Evolutionary conservation across 2,113 vertebrate genomes (phyloP), one percentile per base, ranked within the genome.

Genomic region (Siniperca knerii): DNA sequence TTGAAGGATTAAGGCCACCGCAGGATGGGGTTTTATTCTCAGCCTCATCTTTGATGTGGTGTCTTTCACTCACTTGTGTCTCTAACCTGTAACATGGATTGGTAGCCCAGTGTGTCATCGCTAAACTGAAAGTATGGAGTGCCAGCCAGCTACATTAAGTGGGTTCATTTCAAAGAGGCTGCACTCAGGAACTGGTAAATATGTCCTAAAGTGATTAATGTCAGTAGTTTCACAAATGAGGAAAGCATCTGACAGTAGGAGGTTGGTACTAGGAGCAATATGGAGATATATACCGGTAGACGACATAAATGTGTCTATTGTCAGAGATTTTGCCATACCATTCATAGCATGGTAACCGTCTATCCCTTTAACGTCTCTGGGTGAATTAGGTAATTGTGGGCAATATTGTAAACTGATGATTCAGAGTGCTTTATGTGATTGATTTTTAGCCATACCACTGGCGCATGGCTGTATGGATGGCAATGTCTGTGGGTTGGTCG

Each of bases 1-100:
- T 93, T 88, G 92, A 90, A 93, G 93, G 94, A 96, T 96, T 96
- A 95, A 95, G 93, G 94, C 92, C 90, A 94, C 93, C 92, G 93
- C 92, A 79, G 90, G 92, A 93, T 72, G 80, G 74, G 86, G 50
- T 92, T 89, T 87, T 88, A 88, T 92, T 88, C 91, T 89, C 88
- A 86, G 77, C 72, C 84, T 89, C 85, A 87, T 93, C 92, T 96
- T 95, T 96, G 95, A 96, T 95, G 91, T 93, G 77, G 82, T 77
- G 77, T 92, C 82, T 81, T 90, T 92, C 86, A 81, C 84, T 92
- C 91, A 90, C 86, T 87, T 75, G 72, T 77, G 69, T 92, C 81
- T 88, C 80, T 80, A 85, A 90, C 88, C 81, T 81, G 89, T 77
- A 88, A 77, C 71, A 78, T 66, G 64, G 78, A 85, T 79, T 80